Base-by-base conservation (phyloP, 1,140 invertebrate species). In the Elymnias hypermnestra region DNA sequence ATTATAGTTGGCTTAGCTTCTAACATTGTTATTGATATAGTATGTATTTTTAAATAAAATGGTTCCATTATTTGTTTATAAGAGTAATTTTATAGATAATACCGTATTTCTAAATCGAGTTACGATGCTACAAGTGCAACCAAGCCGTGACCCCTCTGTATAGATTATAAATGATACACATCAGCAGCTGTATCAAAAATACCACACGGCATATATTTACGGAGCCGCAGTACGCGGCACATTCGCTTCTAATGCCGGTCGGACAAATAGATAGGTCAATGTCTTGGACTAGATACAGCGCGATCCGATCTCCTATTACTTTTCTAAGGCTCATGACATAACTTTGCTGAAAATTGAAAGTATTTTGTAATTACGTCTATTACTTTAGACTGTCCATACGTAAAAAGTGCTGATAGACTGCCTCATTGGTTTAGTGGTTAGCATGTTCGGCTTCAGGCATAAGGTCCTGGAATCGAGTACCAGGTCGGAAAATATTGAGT, bases 261-360 rank as follows among this genome's bases (percentile, higher is more conserved):
- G 57, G 51, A 53, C 66, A 60, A 56, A 65, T 56, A 76, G 74
- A 69, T 74, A 67, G 78, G 78, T 83, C 78, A 83, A 83, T 83
- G 76, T 83, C 78, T 65, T 41, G 55, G 59, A 40, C 55, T 57
- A 53, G 46, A 54, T 57, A 21, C 44, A 39, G 26, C 44, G 25
- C 44, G 43, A 21, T 25, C 28, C 39, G 41, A 43, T 51, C 29
- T 47, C 25, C 51, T 44, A 39, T 41, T 47, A 54, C 36, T 50
- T 43, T 53, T 53, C 37, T 51, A 43, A 22, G 21, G 15, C 2
- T 22, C 22, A 21, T 46, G 50, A 53, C 42, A 29, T 45, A 35
- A 39, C n/a, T n/a, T n/a, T n/a, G n/a, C n/a, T n/a, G n/a, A n/a
- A n/a, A n/a, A n/a, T n/a, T n/a, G n/a, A n/a, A n/a, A n/a, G n/a